Evolutionary conservation across 2,113 vertebrate genomes (phyloP), one percentile per base, ranked within the genome.

Genomic region (Catharus minimus): DNA sequence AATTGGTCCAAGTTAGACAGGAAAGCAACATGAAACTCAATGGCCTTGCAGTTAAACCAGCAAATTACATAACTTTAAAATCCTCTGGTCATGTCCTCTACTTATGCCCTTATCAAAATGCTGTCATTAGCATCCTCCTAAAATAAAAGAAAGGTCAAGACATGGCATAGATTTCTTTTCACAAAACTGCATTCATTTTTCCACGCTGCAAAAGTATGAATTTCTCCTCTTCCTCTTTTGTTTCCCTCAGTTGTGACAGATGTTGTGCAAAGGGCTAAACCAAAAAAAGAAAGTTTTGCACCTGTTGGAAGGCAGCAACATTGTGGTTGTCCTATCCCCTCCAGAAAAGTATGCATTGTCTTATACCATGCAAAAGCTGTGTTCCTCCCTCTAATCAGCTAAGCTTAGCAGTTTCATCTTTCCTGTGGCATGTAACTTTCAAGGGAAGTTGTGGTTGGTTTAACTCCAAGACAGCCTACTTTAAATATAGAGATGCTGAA

Each of bases 401-500:
- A 90, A 66, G 52, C 86, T 75, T 95, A 89, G 92, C 91, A 95
- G 78, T 96, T 96, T 96, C 81, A 93, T 80, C 92, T 72, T 96
- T 95, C 95, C 95, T 92, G 86, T 74, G 47, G 56, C 74, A 79
- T 20, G 24, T 92, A 79, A 85, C 71, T 95, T 95, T 87, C 9
- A 61, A 95, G 89, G 95, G 95, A 96, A 96, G 92, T 95, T 96
- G 94, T 89, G 93, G 91, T 93, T 79, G 84, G 16, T 62, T 73
- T 69, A 85, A 85, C 85, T 77, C 61, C 0, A 10, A 80, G 47
- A 64, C 81, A 94, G 69, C 62, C 52, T 82, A 56, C 67, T 96
- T 96, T 92, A 96, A 94, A 95, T 89, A 87, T 85, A 95, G 67
- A 86, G 92, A 93, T 82, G 90, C 92, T 95, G 93, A 93, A 93